These are phyloP conservation scores for Bellardia bayeri DNA, from an alignment of 2,888 invertebrate genomes.

Conservation along the genomic window DNA sequence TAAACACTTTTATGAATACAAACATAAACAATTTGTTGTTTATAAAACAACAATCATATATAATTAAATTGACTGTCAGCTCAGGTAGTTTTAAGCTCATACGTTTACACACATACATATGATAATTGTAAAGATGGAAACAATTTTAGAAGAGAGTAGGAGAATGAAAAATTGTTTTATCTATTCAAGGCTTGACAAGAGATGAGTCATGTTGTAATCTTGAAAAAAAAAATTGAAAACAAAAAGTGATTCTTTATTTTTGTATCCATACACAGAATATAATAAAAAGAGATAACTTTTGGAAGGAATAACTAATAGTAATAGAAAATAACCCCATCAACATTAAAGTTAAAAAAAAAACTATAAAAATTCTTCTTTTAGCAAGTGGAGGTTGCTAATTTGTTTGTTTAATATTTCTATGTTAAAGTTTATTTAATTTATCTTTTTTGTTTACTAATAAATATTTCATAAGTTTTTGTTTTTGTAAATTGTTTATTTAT, in stretches of 20 bases:
- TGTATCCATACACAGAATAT: background rate
- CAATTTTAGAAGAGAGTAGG: background rate
- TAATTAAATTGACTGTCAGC: constrained; percentile 43
- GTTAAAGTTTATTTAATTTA: background rate
- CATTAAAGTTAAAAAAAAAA: background rate
- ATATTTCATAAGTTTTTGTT: background rate
- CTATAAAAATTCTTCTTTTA: too few species aligned
- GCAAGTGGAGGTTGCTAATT: too few species aligned
- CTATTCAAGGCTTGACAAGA: constrained; percentile 1
- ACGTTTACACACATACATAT: background rate
- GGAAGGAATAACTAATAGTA: background rate
- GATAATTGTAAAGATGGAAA: background rate
- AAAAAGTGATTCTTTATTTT: constrained; percentile 53
- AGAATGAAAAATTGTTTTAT: constrained; percentile 16
- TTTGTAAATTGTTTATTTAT: background rate
- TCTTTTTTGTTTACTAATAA: background rate
- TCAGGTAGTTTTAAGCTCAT: background rate
- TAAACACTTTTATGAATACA: constrained; percentile 9
- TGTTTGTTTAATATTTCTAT: too few species aligned
- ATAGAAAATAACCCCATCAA: constrained; percentile 24
- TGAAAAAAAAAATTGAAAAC: constrained; percentile 24
- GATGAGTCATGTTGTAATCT: constrained; percentile 47
- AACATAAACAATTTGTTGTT: constrained; percentile 11
- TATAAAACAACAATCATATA: constrained; percentile 6
- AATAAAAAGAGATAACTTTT: constrained; percentile 4